Percentiles rank a stretch among this genome's conserved stretches.
Conservation (phyloP, 2,797 vertebrate species). For the Oreochromis grahami region DNA sequence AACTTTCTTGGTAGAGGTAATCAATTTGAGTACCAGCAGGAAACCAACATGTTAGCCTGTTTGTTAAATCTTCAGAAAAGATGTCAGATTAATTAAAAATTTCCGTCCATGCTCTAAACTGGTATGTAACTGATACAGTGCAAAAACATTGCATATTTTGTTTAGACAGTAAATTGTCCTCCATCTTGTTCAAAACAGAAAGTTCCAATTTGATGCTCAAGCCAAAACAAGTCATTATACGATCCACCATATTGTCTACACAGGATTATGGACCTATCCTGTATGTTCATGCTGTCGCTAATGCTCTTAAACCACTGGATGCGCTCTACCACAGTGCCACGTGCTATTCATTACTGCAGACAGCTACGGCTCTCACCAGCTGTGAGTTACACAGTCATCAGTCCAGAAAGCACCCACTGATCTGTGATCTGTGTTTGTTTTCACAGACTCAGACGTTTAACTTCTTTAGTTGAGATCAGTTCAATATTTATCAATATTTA, state of each 20-base stretch:
- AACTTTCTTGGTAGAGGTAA: neutral
- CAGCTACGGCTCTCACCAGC: neutral
- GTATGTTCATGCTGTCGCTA: neutral
- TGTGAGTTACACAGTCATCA: neutral
- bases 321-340: neutral
- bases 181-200: neutral
- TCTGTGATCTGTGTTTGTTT: neutral
- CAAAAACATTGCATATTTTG: neutral
- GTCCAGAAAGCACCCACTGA: neutral
- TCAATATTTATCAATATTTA: too few species aligned
- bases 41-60: neutral
- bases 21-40: neutral
- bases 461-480: neutral
- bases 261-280: neutral
- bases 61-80: neutral
- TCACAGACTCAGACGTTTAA: neutral
- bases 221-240: neutral
- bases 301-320: neutral
- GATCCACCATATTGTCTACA: neutral
- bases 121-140: neutral
- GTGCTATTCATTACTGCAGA: neutral
- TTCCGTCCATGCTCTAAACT: neutral
- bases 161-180: neutral
- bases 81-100: neutral
- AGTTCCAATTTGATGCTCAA: neutral